Conservation (phyloP, 2,113 vertebrate species). For the Embiotoca jacksoni region DNA sequence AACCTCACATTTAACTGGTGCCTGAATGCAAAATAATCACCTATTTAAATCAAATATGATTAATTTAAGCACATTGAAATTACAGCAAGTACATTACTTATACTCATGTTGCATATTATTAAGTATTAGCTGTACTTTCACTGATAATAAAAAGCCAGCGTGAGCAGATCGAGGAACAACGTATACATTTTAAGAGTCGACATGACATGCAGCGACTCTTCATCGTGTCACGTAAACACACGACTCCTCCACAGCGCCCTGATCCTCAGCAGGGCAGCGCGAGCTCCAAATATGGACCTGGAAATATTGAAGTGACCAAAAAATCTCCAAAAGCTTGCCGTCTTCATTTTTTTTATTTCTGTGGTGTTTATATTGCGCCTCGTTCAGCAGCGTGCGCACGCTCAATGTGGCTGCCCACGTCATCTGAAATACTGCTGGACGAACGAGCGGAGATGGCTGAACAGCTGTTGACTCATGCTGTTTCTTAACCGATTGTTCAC, state of each 20-base stretch:
- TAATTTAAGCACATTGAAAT: no score
- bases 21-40: not conserved
- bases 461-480: slow-evolving; percentile 49
- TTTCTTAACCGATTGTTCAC: slow-evolving; percentile 46
- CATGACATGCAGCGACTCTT: slow-evolving; percentile 51
- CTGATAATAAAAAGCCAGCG: no score
- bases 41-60: no score
- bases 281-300: slow-evolving; percentile 71
- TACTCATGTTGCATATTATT: not conserved
- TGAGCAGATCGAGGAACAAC: slow-evolving; percentile 1
- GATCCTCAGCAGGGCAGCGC: slow-evolving; percentile 41
- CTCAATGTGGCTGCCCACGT: not conserved
- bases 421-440: not conserved
- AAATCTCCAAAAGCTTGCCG: slow-evolving; percentile 46
- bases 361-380: slow-evolving; percentile 50
- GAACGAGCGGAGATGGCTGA: slow-evolving; percentile 49
- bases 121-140: not conserved
- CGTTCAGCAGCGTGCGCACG: not conserved
- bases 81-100: not conserved
- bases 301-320: slow-evolving; percentile 54
- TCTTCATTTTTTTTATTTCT: slow-evolving; percentile 45
- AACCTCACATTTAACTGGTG: not conserved
- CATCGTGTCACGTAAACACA: slow-evolving; percentile 69
- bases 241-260: slow-evolving; percentile 34
- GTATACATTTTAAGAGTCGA: slow-evolving; percentile 37